phyloP scores from a whole-genome alignment of 2,888 invertebrate genomes.

The Himalopsyche tibetana region DNA sequence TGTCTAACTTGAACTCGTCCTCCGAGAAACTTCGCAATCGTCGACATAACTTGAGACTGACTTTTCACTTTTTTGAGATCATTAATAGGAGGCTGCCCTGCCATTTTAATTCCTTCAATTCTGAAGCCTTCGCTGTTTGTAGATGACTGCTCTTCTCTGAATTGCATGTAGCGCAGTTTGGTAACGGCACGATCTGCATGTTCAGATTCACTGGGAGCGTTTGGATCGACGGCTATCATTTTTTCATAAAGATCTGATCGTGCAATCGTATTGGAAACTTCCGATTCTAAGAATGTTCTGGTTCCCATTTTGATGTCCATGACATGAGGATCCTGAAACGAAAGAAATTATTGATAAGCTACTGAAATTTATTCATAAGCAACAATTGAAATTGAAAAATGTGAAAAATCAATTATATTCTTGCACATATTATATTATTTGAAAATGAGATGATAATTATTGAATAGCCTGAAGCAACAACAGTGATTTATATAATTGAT shows the following conservation, averaged over 20 bases:
- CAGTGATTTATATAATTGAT: not conserved
- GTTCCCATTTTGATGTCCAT: conserved; percentile 99
- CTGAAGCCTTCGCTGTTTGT: conserved; percentile 95
- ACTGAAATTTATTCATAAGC: conserved; percentile 41
- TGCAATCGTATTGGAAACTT: conserved; percentile 91
- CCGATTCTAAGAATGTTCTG: conserved; percentile 95
- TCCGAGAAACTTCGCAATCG: conserved; percentile 86
- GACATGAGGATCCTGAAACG: conserved; percentile 87
- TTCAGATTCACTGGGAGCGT: conserved; percentile 91
- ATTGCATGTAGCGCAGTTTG: conserved; percentile 97
- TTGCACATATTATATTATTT: too few relatives aligned
- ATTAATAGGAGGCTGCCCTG: conserved; percentile 88
- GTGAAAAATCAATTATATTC: not conserved
- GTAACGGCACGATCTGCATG: conserved; percentile 90
- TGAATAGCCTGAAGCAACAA: not conserved
- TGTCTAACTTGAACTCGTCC: conserved; percentile 81
- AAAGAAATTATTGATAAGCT: conserved; percentile 28
- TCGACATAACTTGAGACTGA: conserved; percentile 83
- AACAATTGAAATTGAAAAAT: not conserved
- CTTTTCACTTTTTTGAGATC: conserved; percentile 93
- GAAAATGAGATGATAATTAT: too few relatives aligned
- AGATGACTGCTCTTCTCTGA: conserved; percentile 94
- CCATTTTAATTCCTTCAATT: conserved; percentile 95
- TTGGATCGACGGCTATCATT: conserved; percentile 94
- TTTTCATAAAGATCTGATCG: conserved; percentile 94